Base-by-base conservation (phyloP, 37 sponge, comb jelly and placozoan species). In the Halichondria panicea region DNA sequence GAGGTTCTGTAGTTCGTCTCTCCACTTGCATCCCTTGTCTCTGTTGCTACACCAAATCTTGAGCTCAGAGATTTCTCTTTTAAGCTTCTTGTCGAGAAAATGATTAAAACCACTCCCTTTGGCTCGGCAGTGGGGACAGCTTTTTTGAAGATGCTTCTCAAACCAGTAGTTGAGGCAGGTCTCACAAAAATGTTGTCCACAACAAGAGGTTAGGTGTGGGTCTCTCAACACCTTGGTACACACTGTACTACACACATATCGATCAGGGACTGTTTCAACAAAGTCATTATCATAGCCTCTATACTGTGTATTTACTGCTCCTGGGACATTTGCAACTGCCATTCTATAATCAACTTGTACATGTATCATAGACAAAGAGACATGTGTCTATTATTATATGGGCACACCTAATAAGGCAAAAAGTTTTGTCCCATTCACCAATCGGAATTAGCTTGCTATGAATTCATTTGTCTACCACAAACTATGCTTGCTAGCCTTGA, bases 101-200 rank as follows among this genome's bases (percentile, higher is more conserved):
- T 35, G 31, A 11, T 40, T 21, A 37, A 66, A 66, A 25, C 24
- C 41, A n/a, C n/a, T n/a, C n/a, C n/a, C n/a, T 8, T 66, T 25
- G 22, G 38, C 19, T 19, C 67, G 67, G 36, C 67, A 66, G 43
- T 66, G 67, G 38, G 67, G 67, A 37, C 67, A 66, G 3, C 43
- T 66, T 66, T 33, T 66, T 43, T 66, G 19, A 7, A 9, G 38
- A 21, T 40, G 67, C 43, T 37, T 36, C 2, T 3, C 24, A 13
- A 66, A 35, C 67, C 67, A 66, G 12, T 36, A 22, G 19, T 40
- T 3, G 13, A 66, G 67, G 67, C 67, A 66, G 67, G 67, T 12
- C 37, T 66, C 43, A 66, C 67, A 66, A 37, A 41, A 66, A 8
- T 66, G 44, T 25, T 66, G 67, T 40, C 67, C 67, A 66, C 67